Evolutionary conservation across 2,888 invertebrate species (phyloP), one percentile per base, ranked within the genome.

Genomic region (Catocala nupta): DNA sequence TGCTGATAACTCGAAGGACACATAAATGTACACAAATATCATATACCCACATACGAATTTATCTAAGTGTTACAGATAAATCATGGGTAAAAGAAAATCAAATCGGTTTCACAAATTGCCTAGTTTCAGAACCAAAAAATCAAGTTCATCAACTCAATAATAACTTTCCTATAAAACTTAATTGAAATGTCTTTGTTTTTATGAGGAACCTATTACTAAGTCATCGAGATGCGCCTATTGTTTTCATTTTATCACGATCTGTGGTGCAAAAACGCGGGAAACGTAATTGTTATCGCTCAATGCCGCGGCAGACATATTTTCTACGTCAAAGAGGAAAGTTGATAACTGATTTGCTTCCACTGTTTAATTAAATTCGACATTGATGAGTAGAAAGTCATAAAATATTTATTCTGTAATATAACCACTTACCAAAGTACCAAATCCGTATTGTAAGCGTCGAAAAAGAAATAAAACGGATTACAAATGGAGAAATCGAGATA

Each of bases 321-420:
- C 85, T 84, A 82, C 82, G 76, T 75, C 80, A 75, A 80, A 80
- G 81, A 88, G 82, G 89, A 92, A 91, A 90, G 90, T 89, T 87
- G 85, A 86, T 85, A 81, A 83, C 77, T 64, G 70, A 82, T 82
- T 84, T 74, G 78, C 82, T 85, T 81, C 75, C 70, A 81, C 77
- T 81, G 59, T 77, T 81, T 85, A 73, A 83, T 84, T 81, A 83
- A 78, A 80, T 84, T 84, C 76, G 82, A 84, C 81, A 81, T 80
- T 80, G 80, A 85, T 73, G 70, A 59, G 63, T 79, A 74, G 85
- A 89, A 87, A 88, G 85, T 82, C 5, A 68, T 69, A 52, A 59
- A 73, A 66, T 62, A 66, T 45, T 53, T 59, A 68, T 55, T 55
- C 66, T 72, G 65, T 57, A 59, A 65, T 42, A 61, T 70, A 59